phyloP scores from a whole-genome alignment of 2,888 invertebrate genomes.

The Noctua janthe region DNA sequence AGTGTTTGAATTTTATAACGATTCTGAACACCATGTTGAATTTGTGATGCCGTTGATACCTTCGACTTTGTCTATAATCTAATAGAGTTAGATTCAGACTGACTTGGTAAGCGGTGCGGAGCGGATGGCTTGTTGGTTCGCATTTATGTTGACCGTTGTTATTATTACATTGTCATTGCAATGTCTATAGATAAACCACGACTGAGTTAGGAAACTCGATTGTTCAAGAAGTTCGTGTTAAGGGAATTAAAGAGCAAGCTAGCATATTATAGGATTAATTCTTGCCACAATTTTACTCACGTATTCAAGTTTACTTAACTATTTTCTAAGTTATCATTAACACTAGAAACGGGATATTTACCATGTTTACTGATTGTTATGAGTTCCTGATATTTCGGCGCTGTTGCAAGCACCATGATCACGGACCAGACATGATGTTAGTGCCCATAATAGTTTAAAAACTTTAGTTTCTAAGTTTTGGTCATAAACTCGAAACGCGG shows the following conservation, averaged over 20 bases:
- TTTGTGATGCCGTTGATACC: conserved; percentile 18
- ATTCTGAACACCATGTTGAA: conserved; percentile 12
- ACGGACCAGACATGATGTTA: no score
- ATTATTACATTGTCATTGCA: conserved; percentile 38
- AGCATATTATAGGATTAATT: not conserved
- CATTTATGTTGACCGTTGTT: conserved; percentile 40
- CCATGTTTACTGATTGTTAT: no score
- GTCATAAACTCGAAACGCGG: no score
- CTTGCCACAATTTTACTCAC: not conserved
- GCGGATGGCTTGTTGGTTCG: conserved; percentile 26
- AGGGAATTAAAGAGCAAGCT: not conserved
- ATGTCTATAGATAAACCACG: conserved; percentile 36
- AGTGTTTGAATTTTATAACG: conserved; percentile 59
- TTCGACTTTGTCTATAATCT: conserved; percentile 26
- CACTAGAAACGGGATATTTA: no score
- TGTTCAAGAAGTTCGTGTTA: not conserved
- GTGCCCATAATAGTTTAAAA: no score
- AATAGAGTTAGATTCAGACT: conserved; percentile 32
- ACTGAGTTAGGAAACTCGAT: conserved; percentile 11
- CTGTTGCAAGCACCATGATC: no score
- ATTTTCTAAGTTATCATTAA: no score
- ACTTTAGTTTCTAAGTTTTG: no score
- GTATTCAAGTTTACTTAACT: not conserved
- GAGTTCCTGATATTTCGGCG: no score
- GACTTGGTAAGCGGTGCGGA: conserved; percentile 20